Conservation (phyloP, 2,113 vertebrate species). For the Nerophis ophidion region DNA sequence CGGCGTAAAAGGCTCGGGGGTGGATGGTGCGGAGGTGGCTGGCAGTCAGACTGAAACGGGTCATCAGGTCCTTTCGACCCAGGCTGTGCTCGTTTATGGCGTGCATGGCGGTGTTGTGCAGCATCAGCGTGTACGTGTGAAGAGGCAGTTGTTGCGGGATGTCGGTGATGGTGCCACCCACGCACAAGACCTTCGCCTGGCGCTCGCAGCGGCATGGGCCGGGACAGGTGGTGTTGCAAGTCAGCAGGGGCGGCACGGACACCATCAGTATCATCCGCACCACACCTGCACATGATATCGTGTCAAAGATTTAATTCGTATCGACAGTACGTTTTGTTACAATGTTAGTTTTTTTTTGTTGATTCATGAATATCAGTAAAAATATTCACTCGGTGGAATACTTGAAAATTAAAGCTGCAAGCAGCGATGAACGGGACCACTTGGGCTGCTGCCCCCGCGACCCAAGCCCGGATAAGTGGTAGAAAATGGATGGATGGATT, state of each 20-base stretch:
- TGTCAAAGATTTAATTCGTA: neutral
- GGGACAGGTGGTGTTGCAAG: slow-evolving; percentile 38
- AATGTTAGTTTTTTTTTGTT: neutral
- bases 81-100: slow-evolving; percentile 68
- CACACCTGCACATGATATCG: slow-evolving; percentile 26
- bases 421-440: no score
- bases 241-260: slow-evolving; percentile 18
- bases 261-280: slow-evolving; percentile 45
- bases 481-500: no score
- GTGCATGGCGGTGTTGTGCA: slow-evolving; percentile 49
- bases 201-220: slow-evolving; percentile 27
- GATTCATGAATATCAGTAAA: no score
- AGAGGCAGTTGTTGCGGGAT: slow-evolving; percentile 44
- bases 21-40: slow-evolving; percentile 72
- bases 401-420: no score
- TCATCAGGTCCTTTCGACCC: slow-evolving; percentile 56
- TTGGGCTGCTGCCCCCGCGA: no score
- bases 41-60: slow-evolving; percentile 68
- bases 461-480: no score
- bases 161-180: slow-evolving; percentile 40
- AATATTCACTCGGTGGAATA: no score
- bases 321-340: neutral
- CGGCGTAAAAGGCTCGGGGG: slow-evolving; percentile 70
- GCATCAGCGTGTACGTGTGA: slow-evolving; percentile 36
- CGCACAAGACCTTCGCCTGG: slow-evolving; percentile 33